These are phyloP conservation scores for Scomber colias DNA, from an alignment of 2,113 vertebrate genomes.

Conservation along the genomic window DNA sequence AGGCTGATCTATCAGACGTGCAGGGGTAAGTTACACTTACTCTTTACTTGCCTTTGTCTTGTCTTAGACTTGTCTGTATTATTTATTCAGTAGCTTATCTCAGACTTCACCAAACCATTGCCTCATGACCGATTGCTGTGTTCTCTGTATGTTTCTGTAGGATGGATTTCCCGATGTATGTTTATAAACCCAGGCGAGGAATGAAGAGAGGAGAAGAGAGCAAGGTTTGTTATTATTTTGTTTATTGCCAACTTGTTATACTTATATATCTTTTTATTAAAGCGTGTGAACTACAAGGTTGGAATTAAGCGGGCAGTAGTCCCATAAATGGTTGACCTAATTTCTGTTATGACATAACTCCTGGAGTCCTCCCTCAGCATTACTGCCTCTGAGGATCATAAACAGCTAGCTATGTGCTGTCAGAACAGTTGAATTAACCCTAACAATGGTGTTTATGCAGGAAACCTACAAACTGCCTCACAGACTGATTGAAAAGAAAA, in stretches of 20 bases:
- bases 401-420: not conserved
- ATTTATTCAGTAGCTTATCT: not conserved
- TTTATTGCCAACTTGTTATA: not conserved
- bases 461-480: conserved; percentile 98
- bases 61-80: not conserved
- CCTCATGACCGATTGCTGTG: not conserved
- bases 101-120: not conserved
- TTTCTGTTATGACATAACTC: conserved; percentile 78
- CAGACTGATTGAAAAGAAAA: conserved; percentile 97
- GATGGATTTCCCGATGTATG: conserved; percentile 96
- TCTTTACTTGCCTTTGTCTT: too few species aligned
- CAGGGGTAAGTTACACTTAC: conserved; percentile 87
- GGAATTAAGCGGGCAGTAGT: conserved; percentile 26
- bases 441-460: conserved; percentile 74
- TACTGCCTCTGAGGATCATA: conserved; percentile 28
- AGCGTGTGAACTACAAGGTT: conserved; percentile 8
- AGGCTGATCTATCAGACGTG: conserved; percentile 87
- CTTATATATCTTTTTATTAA: not conserved
- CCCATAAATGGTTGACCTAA: conserved; percentile 69
- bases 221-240: conserved; percentile 85
- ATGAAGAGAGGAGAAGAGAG: conserved; percentile 93
- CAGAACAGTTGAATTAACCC: conserved; percentile 11
- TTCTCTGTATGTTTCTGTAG: conserved; percentile 76
- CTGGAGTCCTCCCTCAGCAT: conserved; percentile 47
- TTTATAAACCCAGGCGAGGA: conserved; percentile 92